phyloP scores from a whole-genome alignment of 2,888 invertebrate species.

The Trichogramma evanescens region DNA sequence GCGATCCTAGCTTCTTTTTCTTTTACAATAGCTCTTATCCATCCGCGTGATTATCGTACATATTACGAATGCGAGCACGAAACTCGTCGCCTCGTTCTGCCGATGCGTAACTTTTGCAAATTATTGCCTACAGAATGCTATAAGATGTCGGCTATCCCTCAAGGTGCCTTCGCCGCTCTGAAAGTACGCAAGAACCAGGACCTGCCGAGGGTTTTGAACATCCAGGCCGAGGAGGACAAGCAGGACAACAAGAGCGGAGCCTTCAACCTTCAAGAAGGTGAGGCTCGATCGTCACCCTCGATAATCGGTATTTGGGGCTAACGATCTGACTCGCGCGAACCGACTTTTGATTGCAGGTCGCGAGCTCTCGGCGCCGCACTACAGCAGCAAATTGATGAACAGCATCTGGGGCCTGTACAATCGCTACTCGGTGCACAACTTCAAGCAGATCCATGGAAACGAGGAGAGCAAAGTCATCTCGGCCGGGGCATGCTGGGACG shows the following conservation, averaged over 20 bases:
- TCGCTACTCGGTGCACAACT: conserved; percentile 80
- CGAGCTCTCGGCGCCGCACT: conserved; percentile 66
- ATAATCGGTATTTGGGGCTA: background rate
- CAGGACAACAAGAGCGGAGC: conserved; percentile 29
- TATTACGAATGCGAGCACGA: no score
- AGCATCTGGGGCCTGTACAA: conserved; percentile 89
- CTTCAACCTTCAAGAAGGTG: conserved; percentile 21
- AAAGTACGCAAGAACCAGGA: conserved; percentile 59
- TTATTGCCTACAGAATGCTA: conserved; percentile 31
- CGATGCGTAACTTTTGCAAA: no score
- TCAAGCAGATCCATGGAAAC: conserved; percentile 67
- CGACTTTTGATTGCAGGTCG: conserved; percentile 49
- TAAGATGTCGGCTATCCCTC: conserved; percentile 69
- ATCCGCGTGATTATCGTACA: no score
- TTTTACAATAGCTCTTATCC: no score
- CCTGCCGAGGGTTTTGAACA: conserved; percentile 43
- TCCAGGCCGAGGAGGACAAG: conserved; percentile 50
- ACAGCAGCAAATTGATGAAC: conserved; percentile 82
- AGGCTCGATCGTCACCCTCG: background rate
- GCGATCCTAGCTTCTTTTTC: no score
- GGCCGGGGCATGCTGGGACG: background rate
- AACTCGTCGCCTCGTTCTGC: background rate
- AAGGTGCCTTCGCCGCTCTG: conserved; percentile 65
- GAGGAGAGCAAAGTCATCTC: conserved; percentile 5
- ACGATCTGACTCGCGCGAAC: conserved; percentile 8